Conservation (phyloP, 2,113 vertebrate genomes). For the Cheirogaleus medius region DNA sequence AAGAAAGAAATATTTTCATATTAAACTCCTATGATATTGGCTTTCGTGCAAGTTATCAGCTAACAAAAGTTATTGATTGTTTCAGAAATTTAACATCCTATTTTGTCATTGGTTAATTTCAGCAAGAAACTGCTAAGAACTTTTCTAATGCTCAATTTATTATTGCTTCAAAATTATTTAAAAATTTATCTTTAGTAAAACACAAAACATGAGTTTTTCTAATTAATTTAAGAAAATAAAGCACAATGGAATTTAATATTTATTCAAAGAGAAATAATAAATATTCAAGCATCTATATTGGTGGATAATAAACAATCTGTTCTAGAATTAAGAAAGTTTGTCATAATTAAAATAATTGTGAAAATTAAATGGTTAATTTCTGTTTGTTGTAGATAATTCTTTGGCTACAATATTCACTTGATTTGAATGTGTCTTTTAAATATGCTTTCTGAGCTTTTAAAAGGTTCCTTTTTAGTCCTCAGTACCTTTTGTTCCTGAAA, state of each 20-base stretch:
- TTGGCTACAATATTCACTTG: not conserved
- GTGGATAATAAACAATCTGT: not conserved
- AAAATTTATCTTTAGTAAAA: not conserved
- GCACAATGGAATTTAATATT: not conserved
- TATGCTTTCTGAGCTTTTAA: not conserved
- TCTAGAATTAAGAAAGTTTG: not conserved
- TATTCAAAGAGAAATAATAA: not conserved
- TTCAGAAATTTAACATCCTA: not conserved
- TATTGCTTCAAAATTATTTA: not conserved
- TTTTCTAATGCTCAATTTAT: not conserved
- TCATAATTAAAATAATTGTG: not conserved
- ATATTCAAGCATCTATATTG: not conserved
- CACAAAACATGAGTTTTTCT: not conserved
- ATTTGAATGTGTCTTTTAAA: not conserved
- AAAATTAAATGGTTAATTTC: not conserved
- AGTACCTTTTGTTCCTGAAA: not conserved
- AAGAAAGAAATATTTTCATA: constrained; percentile 1
- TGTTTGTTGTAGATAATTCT: not conserved
- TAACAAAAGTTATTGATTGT: not conserved
- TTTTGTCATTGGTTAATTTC: not conserved
- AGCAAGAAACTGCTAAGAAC: not conserved
- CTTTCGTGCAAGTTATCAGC: not conserved
- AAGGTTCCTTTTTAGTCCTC: not conserved
- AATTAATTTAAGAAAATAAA: constrained; percentile 22
- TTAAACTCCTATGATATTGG: not conserved